Conservation (phyloP, 2,888 invertebrate species). For the Deilephila elpenor region DNA sequence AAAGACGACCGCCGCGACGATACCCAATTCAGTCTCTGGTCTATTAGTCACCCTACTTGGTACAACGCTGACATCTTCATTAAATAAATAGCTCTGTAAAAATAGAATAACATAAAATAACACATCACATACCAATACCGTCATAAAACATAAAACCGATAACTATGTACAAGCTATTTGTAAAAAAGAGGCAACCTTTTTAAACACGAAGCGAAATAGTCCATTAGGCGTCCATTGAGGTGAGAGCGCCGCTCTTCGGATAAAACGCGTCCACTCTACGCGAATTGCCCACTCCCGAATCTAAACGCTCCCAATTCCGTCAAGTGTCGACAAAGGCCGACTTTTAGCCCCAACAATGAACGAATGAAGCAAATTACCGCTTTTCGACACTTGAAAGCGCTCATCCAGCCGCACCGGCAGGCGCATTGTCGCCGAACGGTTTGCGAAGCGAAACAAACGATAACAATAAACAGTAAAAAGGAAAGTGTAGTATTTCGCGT, state of each 20-base stretch:
- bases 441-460: conserved; percentile 82
- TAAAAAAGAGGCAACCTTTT: conserved; percentile 51
- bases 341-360: conserved; percentile 82
- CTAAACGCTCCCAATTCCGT: conserved; percentile 83
- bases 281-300: conserved; percentile 78
- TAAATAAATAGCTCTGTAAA: not conserved
- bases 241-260: conserved; percentile 42
- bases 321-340: conserved; percentile 81
- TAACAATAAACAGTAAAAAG: conserved; percentile 83
- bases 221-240: conserved; percentile 49
- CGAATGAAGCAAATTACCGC: conserved; percentile 82
- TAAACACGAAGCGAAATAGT: conserved; percentile 52
- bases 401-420: conserved; percentile 73
- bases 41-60: too few species aligned
- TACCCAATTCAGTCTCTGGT: too few species aligned
- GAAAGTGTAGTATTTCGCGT: conserved; percentile 82
- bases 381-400: conserved; percentile 80
- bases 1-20: too few species aligned
- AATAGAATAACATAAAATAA: not conserved
- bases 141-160: conserved; percentile 11
- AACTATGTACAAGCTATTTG: conserved; percentile 41
- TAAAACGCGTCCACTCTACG: conserved; percentile 73
- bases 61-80: not conserved
- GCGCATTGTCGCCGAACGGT: conserved; percentile 76
- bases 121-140: not conserved